Evolutionary conservation across 2,888 invertebrate genomes (phyloP).

Genomic region (Nematopogon swammerdamellus): DNA sequence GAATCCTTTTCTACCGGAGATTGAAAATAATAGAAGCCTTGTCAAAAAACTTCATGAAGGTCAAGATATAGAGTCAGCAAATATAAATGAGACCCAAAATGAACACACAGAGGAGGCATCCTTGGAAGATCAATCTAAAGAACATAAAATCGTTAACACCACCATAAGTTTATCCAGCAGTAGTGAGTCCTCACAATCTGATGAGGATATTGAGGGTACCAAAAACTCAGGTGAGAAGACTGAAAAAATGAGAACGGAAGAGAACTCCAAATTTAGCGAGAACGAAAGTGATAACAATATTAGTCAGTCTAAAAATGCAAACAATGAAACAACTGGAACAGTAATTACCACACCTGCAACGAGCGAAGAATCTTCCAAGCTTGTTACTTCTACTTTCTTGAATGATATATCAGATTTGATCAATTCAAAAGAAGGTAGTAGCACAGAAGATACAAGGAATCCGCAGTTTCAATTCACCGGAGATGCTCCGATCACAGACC

Average conservation of each 20-base stretch:
- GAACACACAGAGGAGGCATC: constrained; percentile 31
- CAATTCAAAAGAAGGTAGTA: constrained; percentile 11
- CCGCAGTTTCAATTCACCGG: neutral
- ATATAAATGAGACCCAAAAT: constrained; percentile 41
- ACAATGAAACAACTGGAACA: too few species aligned
- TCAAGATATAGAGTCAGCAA: constrained; percentile 40
- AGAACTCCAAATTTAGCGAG: neutral
- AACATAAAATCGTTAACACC: neutral
- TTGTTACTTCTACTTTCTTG: constrained; percentile 28
- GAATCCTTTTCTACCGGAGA: constrained; percentile 66
- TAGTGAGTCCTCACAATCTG: too few species aligned
- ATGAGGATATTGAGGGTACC: constrained; percentile 9
- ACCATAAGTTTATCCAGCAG: neutral
- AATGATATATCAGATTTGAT: constrained; percentile 43
- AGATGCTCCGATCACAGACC: too few species aligned
- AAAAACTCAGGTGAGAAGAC: neutral
- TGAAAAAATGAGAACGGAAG: too few species aligned
- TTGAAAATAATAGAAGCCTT: constrained; percentile 58
- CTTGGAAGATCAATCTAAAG: neutral
- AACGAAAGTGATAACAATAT: too few species aligned
- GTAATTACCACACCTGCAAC: too few species aligned
- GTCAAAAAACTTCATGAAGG: constrained; percentile 59
- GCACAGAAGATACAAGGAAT: constrained; percentile 5
- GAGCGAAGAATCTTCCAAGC: too few species aligned
- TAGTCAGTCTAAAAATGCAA: too few species aligned